Evolutionary conservation across 2,113 vertebrate genomes (phyloP), one percentile per base, ranked within the genome.

Genomic region (Grantiella picta): DNA sequence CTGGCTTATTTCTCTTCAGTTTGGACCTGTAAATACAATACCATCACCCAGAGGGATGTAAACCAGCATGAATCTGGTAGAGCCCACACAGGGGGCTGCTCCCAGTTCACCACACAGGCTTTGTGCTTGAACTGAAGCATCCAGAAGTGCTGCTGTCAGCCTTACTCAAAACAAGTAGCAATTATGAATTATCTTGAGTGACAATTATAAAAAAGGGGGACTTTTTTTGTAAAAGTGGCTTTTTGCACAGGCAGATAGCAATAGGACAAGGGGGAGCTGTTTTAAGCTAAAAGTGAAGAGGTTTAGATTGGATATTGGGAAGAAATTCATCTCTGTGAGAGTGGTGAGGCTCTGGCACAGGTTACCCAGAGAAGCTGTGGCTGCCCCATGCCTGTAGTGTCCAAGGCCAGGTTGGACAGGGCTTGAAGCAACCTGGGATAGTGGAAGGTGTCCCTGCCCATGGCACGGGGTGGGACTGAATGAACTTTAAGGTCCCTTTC

Each of bases 61-160:
- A 84, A 61, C 19, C 42, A 56, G 53, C 53, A 16, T 59, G 76
- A 23, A 70, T n/a, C 36, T 53, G 47, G 22, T 19, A 38, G 21
- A 24, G 64, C 52, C 66, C 0, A 2, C 50, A 16, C 10, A 20
- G 1, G 3, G 72, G 54, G 60, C 69, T 66, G 56, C 1, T 5
- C 27, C 1, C 3, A 29, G 15, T 57, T 54, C 27, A 25, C 49
- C 19, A 1, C 12, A 1, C 4, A 6, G 45, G 2, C 20, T 72
- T 73, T 50, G 36, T 1, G 1, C 63, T 64, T 11, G 5, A 38
- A 11, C 7, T 65, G 78, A 15, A 69, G 63, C n/a, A 22, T 53
- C 66, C 27, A 7, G 38, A 17, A 25, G 35, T 22, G 8, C n/a
- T 53, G 42, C n/a, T 83, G 56, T 83, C 42, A 79, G 42, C 36